These are phyloP conservation scores for Diplodus puntazzo DNA, from an alignment of 2,797 vertebrate species.

Conservation along the genomic window DNA sequence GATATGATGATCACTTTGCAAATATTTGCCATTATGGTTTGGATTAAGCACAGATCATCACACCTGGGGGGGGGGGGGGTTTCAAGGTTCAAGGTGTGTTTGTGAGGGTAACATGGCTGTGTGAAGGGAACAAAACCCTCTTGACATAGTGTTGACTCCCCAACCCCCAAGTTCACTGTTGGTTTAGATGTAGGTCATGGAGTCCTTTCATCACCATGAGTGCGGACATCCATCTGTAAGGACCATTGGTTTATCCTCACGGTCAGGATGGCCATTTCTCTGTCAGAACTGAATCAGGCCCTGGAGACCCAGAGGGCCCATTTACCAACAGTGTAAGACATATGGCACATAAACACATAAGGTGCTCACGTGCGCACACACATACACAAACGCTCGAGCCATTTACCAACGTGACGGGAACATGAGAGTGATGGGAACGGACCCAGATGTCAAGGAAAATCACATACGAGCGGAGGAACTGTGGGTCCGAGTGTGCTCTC, in stretches of 20 bases:
- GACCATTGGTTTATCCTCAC: conserved; percentile 64
- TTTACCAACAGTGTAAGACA: conserved; percentile 68
- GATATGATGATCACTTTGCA: conserved; percentile 1
- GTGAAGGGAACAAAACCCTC: conserved; percentile 21
- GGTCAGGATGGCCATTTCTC: conserved; percentile 68
- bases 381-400: conserved; percentile 45
- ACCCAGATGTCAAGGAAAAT: conserved; percentile 75
- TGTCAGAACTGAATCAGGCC: conserved; percentile 61
- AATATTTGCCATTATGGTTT: background rate
- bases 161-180: conserved; percentile 20
- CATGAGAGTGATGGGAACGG: conserved; percentile 63
- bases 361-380: conserved; percentile 49
- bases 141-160: conserved; percentile 10
- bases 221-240: conserved; percentile 61
- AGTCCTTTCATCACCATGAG: conserved; percentile 63
- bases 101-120: background rate
- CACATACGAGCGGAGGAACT: conserved; percentile 39
- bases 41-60: background rate
- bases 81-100: background rate
- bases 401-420: conserved; percentile 55
- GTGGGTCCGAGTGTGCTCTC: conserved; percentile 12
- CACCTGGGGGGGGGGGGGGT: background rate
- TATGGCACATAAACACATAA: conserved; percentile 66
- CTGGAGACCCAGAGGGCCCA: conserved; percentile 47
- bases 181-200: conserved; percentile 53